These are phyloP conservation scores for Scytalopus superciliaris DNA, from an alignment of 2,113 vertebrate species.

Conservation along the genomic window DNA sequence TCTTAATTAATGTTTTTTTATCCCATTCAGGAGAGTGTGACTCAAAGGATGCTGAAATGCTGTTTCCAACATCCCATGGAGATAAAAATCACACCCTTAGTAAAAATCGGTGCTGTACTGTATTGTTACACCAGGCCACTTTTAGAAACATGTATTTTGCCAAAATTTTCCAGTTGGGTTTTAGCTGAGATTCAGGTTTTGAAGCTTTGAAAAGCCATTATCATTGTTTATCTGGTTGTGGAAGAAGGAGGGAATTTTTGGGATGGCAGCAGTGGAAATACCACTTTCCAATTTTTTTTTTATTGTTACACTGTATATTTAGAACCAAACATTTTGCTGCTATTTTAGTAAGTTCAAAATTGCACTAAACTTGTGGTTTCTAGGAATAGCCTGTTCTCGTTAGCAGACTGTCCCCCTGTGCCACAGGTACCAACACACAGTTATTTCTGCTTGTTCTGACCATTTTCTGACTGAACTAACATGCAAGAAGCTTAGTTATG, in stretches of 20 bases:
- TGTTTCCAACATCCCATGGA: not conserved
- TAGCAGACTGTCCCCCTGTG: not conserved
- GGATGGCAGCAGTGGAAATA: not conserved
- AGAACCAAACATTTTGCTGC: not conserved
- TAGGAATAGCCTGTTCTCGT: not conserved
- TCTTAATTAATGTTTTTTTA: not conserved
- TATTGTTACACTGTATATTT: not conserved
- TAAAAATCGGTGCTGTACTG: not conserved
- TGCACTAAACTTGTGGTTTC: not conserved
- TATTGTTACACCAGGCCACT: not conserved
- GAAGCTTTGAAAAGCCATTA: not conserved
- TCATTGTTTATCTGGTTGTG: not conserved
- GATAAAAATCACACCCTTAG: not conserved
- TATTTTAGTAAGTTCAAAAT: not conserved
- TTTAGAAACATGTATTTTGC: not conserved
- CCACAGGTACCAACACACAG: not conserved
- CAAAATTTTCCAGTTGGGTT: not conserved
- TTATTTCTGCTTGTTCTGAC: not conserved
- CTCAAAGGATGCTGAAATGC: not conserved
- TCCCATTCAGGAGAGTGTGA: not conserved
- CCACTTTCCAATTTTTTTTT: not conserved
- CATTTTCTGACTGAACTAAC: not conserved
- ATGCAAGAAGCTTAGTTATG: not conserved
- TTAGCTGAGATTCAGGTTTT: not conserved
- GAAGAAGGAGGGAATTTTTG: not conserved